Conservation (phyloP, 2,797 vertebrate species). For the Tenualosa thibaudeaui region DNA sequence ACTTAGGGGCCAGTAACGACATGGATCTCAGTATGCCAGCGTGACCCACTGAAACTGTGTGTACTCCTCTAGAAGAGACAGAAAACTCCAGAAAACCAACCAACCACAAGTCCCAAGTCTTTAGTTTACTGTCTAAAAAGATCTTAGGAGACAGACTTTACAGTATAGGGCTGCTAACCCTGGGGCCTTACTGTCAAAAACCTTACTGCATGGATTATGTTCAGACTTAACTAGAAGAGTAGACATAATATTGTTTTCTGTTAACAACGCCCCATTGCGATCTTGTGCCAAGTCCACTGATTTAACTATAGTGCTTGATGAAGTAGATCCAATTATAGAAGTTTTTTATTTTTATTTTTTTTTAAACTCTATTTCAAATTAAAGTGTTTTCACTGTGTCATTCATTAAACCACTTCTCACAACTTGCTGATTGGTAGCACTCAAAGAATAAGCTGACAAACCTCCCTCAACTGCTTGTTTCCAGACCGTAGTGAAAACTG, state of each 20-base stretch:
- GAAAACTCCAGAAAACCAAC: not conserved
- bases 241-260: not conserved
- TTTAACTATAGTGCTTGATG: not conserved
- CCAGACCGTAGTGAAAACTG: not conserved
- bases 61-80: not conserved
- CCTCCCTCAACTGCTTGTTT: not conserved
- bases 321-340: not conserved
- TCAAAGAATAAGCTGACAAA: conserved; percentile 4
- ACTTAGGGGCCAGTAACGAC: not conserved
- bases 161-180: not conserved
- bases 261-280: not conserved
- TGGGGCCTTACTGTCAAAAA: not conserved
- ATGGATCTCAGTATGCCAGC: not conserved
- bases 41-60: not conserved
- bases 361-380: too few species aligned
- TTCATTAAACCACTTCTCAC: not conserved
- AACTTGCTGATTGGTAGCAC: not conserved
- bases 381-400: not conserved
- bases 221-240: not conserved
- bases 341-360: not conserved
- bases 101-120: not conserved
- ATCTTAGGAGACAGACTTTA: not conserved
- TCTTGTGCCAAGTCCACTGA: not conserved
- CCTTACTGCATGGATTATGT: not conserved
- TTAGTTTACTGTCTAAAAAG: not conserved